Evolutionary conservation across 2,113 vertebrate genomes (phyloP).

Genomic region (Microcebus tavaratra): DNA sequence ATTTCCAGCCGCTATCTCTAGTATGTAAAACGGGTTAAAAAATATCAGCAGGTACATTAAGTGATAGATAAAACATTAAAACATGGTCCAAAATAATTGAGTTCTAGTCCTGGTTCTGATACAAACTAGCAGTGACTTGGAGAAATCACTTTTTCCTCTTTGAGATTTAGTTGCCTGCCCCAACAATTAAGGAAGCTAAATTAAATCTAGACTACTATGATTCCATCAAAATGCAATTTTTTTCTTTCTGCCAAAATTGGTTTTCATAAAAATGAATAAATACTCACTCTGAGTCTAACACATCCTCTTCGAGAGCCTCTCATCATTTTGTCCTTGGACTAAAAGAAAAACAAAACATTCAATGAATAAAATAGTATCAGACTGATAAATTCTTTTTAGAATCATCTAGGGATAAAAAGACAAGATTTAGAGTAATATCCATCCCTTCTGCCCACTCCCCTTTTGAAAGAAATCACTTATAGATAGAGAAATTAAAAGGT

Average conservation of each 20-base stretch:
- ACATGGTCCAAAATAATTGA: not conserved
- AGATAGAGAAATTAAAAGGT: not conserved
- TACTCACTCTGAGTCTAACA: conserved; percentile 95
- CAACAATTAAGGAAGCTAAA: conserved; percentile 9
- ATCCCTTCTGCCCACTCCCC: not conserved
- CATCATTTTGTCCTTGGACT: conserved; percentile 99
- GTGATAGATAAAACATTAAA: conserved; percentile 14
- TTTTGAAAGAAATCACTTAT: not conserved
- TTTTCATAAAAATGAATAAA: conserved; percentile 56
- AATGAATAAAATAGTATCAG: conserved; percentile 61
- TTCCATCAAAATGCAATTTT: not conserved
- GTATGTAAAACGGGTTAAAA: not conserved
- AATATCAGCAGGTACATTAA: not conserved
- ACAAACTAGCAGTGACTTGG: not conserved
- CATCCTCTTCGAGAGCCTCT: conserved; percentile 98
- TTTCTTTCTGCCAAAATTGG: conserved; percentile 20
- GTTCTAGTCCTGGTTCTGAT: conserved; percentile 26
- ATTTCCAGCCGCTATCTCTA: not conserved
- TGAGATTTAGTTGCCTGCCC: not conserved
- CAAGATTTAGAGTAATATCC: not conserved
- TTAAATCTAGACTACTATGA: conserved; percentile 34
- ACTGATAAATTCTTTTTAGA: conserved; percentile 33
- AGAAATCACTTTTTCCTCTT: conserved; percentile 36
- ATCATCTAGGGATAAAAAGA: conserved; percentile 38
- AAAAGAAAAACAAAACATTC: conserved; percentile 80